Evolutionary conservation across 2,888 invertebrate genomes (phyloP), one percentile per base, ranked within the genome.

Genomic region (Athetis lepigone): DNA sequence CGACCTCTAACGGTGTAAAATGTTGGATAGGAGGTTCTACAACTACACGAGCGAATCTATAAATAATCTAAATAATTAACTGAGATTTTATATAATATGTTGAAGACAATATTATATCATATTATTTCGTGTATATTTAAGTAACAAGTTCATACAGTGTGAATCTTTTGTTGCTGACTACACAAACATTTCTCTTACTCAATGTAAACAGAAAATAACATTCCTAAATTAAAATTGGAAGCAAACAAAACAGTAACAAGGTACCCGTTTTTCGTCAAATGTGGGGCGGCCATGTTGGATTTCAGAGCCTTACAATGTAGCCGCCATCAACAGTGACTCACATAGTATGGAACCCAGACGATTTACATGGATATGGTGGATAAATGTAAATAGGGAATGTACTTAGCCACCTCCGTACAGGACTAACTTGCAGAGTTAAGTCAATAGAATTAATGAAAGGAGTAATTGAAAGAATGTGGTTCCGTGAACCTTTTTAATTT

Each of bases 301-400:
- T 60, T 52, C 40, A 23, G 40, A n/a, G 25, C 18, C 56, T 42
- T 39, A 77, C 70, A 67, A 49, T 65, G 70, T 79, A 58, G 61
- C 61, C 69, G 13, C 58, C 37, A 64, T 76, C 58, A 59, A 69
- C 55, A 47, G 63, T 60, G 61, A 65, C 64, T 63, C 61, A 65
- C 69, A 65, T 57, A 76, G 68, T 65, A 61, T 25, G 47, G 42
- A 65, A 55, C 40, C 69, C 55, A 21, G 43, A 45, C 36, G 58
- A 79, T 79, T 79, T 74, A 69, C 80, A 79, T 79, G 40, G 52
- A 39, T 61, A 79, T 77, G 64, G 61, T 16, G 18, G 63, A 79
- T 79, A 71, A 65, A 79, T 79, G 77, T 64, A 77, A 74, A 79
- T 79, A 47, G 19, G 65, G 57, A 54, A 71, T 69, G 60, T 77